Conservation (phyloP, 2,888 invertebrate genomes). For the Ormyrus thymus region DNA sequence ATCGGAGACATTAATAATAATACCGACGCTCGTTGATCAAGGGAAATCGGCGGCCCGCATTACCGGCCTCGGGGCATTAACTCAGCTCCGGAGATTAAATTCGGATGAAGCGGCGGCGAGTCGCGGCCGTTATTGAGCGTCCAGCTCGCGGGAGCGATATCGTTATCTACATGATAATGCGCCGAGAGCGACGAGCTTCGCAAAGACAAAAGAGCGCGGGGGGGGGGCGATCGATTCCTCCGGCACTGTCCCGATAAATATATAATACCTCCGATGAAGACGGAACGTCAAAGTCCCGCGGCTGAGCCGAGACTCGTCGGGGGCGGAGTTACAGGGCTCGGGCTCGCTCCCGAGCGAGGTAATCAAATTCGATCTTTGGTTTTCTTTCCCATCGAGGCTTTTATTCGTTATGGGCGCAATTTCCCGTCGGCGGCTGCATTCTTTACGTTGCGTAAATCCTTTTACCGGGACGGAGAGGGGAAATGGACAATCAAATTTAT, state of each 20-base stretch:
- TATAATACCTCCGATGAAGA: not conserved
- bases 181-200: not conserved
- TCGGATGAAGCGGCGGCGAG: constrained; percentile 4
- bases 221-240: constrained; percentile 14
- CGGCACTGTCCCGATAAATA: constrained; percentile 9
- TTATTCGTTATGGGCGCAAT: constrained; percentile 16
- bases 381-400: constrained; percentile 21
- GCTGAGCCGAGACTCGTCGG: too few species aligned
- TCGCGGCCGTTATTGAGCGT: not conserved
- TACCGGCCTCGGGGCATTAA: not conserved
- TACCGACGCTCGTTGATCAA: not conserved
- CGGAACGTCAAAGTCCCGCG: not conserved
- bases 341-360: not conserved
- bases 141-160: too few species aligned
- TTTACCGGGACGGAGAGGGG: not conserved
- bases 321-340: too few species aligned
- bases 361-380: constrained; percentile 16
- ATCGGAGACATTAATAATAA: not conserved
- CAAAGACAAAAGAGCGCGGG: constrained; percentile 18
- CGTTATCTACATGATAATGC: too few species aligned
- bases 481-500: too few species aligned
- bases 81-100: constrained; percentile 32
- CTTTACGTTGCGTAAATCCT: constrained; percentile 7
- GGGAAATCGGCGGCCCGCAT: too few species aligned
- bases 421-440: not conserved